phyloP scores from a whole-genome alignment of 2,797 vertebrate genomes.

The Onychomys leucogaster region DNA sequence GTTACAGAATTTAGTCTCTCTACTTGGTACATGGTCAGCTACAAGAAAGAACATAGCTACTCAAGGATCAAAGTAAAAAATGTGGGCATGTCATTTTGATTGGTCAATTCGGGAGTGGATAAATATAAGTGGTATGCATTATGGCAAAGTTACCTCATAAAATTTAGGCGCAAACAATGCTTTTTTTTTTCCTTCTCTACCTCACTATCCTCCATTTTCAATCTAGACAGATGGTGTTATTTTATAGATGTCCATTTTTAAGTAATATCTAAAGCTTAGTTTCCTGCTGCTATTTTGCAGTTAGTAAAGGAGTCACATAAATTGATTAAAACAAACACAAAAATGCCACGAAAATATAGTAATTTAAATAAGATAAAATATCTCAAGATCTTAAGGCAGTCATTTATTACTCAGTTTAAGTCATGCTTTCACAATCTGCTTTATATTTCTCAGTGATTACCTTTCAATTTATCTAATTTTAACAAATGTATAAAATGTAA shows the following conservation, averaged over 20 bases:
- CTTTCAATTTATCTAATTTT: slow-evolving; percentile 68
- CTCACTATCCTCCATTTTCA: background rate
- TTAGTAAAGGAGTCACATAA: background rate
- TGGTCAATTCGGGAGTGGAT: background rate
- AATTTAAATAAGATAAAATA: background rate
- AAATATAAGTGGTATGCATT: background rate
- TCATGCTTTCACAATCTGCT: slow-evolving; percentile 54
- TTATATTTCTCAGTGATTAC: slow-evolving; percentile 57
- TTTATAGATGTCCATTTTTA: slow-evolving; percentile 1
- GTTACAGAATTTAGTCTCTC: background rate
- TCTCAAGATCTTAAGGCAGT: background rate
- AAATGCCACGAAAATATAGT: slow-evolving; percentile 7
- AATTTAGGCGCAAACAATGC: background rate
- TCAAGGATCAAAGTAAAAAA: background rate
- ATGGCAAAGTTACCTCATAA: background rate
- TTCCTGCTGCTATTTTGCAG: background rate
- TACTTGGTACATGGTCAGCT: background rate
- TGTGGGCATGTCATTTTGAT: background rate
- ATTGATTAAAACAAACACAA: background rate
- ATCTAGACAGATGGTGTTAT: background rate
- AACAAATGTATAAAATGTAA: slow-evolving; percentile 61
- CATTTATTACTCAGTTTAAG: slow-evolving; percentile 63
- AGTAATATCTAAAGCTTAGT: background rate
- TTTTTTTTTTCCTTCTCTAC: background rate
- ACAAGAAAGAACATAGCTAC: background rate